Conservation (phyloP, 2,888 invertebrate genomes). For the Himalopsyche japonica region DNA sequence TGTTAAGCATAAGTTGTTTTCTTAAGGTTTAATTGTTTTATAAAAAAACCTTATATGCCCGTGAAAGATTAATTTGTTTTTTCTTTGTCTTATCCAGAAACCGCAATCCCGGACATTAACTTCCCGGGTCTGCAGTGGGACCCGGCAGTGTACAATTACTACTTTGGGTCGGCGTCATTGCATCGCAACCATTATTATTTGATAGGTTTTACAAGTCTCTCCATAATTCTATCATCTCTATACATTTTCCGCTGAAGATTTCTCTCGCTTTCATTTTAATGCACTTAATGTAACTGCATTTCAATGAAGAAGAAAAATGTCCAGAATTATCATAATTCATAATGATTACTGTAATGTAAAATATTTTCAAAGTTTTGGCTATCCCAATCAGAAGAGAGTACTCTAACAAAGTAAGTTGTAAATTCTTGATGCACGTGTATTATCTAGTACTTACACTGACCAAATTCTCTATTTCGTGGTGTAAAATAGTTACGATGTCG, state of each 20-base stretch:
- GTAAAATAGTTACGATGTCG: no score
- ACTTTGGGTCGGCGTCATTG: slow-evolving; percentile 23
- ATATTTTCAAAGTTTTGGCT: background rate
- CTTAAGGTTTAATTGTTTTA: no score
- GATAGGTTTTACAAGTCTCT: background rate
- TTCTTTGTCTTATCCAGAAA: slow-evolving; percentile 57
- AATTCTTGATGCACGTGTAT: background rate
- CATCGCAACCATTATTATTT: background rate
- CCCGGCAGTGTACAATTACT: slow-evolving; percentile 44
- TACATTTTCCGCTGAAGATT: background rate
- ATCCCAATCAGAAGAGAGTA: background rate
- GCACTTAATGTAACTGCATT: background rate
- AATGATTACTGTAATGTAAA: background rate
- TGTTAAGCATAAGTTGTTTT: no score
- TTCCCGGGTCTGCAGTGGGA: slow-evolving; percentile 66
- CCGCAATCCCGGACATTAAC: slow-evolving; percentile 73
- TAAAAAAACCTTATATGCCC: no score
- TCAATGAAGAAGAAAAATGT: background rate
- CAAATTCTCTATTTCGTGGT: background rate
- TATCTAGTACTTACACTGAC: background rate
- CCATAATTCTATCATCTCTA: background rate
- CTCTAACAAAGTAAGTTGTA: background rate
- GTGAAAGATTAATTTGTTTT: background rate
- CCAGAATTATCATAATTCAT: background rate
- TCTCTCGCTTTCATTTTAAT: background rate